Evolutionary conservation across 2,113 vertebrate genomes (phyloP).

Genomic region (Pachycephala philippinensis): DNA sequence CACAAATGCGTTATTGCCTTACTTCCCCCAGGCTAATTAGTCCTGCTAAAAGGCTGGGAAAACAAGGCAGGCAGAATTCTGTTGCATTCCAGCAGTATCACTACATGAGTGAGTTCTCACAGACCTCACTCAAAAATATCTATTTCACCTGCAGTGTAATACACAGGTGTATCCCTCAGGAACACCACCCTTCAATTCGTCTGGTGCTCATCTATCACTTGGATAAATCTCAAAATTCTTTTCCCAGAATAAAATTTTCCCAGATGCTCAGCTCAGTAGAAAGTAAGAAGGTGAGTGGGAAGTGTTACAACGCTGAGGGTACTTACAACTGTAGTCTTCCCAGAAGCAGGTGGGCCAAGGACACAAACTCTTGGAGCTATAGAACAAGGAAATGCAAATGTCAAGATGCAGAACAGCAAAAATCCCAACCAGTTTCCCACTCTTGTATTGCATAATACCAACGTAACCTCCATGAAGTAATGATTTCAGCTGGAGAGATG

Average conservation of each 20-base stretch:
- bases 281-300: not conserved
- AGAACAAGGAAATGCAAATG: constrained; percentile 10
- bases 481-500: not conserved
- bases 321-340: constrained; percentile 82
- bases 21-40: not conserved
- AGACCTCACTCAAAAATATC: not conserved
- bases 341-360: constrained; percentile 86
- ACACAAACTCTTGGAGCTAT: constrained; percentile 75
- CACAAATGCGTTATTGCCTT: not conserved
- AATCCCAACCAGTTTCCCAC: not conserved
- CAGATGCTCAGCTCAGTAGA: not conserved
- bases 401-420: constrained; percentile 10
- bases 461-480: not conserved
- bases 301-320: not conserved
- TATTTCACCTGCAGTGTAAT: not conserved
- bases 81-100: not conserved
- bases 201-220: not conserved
- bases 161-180: not conserved
- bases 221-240: not conserved
- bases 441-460: not conserved
- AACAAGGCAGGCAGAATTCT: not conserved
- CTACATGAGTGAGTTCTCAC: not conserved
- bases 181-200: not conserved
- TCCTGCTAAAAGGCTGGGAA: not conserved
- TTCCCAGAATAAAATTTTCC: not conserved